A percentile compares a stretch with the other conserved stretches of the same genome.
These are phyloP conservation scores for Pteromalus puparum DNA, from an alignment of 1,140 invertebrate species.

Conservation along the genomic window DNA sequence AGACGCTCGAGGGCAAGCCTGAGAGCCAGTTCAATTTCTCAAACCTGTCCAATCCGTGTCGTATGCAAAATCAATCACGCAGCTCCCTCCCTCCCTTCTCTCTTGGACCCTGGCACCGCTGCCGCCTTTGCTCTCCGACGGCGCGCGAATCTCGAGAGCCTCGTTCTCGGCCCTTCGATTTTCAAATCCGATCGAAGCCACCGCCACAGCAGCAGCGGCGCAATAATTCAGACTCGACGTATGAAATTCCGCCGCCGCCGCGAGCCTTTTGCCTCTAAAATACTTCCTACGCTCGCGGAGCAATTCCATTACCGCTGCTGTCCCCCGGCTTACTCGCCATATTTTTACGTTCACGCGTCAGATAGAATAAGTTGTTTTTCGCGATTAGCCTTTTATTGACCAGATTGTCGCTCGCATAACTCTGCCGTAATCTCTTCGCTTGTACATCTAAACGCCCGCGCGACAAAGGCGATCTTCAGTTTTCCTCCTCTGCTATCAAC, in stretches of 20 bases:
- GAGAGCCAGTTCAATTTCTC: constrained; percentile 75
- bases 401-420: neutral
- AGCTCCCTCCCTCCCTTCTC: constrained; percentile 38
- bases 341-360: too few species aligned
- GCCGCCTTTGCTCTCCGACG: constrained; percentile 47
- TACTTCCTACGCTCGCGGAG: constrained; percentile 44
- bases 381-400: neutral
- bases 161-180: constrained; percentile 61
- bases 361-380: too few species aligned
- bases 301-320: constrained; percentile 43
- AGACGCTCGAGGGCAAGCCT: constrained; percentile 60
- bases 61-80: constrained; percentile 77
- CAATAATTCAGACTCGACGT: constrained; percentile 61
- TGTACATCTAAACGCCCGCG: too few species aligned
- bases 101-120: constrained; percentile 36
- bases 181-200: constrained; percentile 66
- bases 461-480: too few species aligned
- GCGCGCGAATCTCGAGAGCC: constrained; percentile 54
- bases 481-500: too few species aligned
- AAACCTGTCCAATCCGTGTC: constrained; percentile 76
- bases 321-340: neutral
- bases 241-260: constrained; percentile 56
- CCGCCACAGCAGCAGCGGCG: constrained; percentile 34
- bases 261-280: constrained; percentile 39
- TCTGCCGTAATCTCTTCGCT: too few species aligned